Percentiles rank a stretch among this genome's conserved stretches.
These are phyloP conservation scores for Amphiura filiformis DNA, from an alignment of 35 echinoderm and acorn worm species.

Conservation along the genomic window DNA sequence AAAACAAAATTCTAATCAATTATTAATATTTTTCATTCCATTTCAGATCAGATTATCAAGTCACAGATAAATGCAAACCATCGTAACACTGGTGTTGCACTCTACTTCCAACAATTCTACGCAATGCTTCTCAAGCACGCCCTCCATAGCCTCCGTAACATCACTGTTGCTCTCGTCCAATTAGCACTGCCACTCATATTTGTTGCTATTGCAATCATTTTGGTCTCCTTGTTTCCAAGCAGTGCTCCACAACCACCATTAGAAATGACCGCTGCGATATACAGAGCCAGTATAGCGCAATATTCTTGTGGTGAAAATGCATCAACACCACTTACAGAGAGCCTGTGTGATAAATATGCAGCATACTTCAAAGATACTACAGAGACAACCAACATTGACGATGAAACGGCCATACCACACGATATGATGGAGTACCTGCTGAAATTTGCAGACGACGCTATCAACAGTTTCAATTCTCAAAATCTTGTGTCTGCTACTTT, in stretches of 20 bases:
- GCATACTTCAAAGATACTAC: conserved; percentile 40
- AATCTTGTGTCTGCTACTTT: conserved; percentile 73
- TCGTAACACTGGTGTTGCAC: conserved; percentile 46
- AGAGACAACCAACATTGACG: conserved; percentile 19
- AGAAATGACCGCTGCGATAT: conserved; percentile 27
- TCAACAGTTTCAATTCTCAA: conserved; percentile 21
- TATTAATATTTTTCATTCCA: not conserved
- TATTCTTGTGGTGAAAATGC: conserved; percentile 29
- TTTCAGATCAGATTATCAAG: not conserved
- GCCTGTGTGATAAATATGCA: conserved; percentile 20
- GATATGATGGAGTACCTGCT: conserved; percentile 53
- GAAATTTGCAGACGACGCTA: not conserved
- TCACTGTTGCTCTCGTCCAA: conserved; percentile 48
- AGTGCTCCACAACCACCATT: conserved; percentile 20
- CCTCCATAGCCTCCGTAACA: conserved; percentile 71
- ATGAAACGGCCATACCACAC: not conserved
- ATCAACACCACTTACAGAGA: conserved; percentile 31
- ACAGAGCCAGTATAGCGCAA: conserved; percentile 31
- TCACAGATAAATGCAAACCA: not conserved
- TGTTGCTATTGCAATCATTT: conserved; percentile 30
- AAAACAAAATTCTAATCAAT: not conserved
- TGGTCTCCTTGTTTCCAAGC: conserved; percentile 38
- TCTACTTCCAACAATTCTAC: conserved; percentile 83
- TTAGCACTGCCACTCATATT: conserved; percentile 49
- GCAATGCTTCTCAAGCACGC: conserved; percentile 76